phyloP scores from a whole-genome alignment of 2,888 invertebrate genomes.

The Tetramorium bicarinatum region DNA sequence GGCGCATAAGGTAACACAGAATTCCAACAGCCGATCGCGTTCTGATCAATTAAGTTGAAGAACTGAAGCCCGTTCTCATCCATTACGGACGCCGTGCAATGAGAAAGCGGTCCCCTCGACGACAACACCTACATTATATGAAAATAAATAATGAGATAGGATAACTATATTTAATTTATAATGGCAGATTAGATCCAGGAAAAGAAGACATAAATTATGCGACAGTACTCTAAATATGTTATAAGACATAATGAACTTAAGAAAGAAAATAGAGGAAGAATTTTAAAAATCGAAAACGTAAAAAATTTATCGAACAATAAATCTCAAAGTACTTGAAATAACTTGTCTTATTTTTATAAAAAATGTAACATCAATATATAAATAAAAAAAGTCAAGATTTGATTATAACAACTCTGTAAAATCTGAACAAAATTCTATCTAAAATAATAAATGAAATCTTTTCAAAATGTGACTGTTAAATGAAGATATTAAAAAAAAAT shows the following conservation, averaged over 20 bases:
- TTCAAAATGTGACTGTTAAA: not conserved
- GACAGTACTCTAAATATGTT: not conserved
- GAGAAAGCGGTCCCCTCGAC: slow-evolving; percentile 90
- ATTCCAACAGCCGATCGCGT: slow-evolving; percentile 95
- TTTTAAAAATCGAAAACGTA: not conserved
- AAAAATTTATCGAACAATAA: not conserved
- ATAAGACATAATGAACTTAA: not conserved
- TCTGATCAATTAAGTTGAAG: slow-evolving; percentile 93
- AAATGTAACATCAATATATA: not conserved
- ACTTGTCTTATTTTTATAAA: not conserved
- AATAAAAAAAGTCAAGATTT: not conserved
- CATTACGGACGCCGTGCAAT: slow-evolving; percentile 92
- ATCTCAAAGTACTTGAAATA: not conserved
- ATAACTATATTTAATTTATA: not conserved
- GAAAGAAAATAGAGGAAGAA: not conserved
- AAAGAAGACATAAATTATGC: not conserved
- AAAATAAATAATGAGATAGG: not conserved
- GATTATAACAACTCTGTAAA: not conserved
- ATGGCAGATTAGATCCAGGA: not conserved
- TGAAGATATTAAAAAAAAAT: not conserved
- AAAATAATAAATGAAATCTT: not conserved
- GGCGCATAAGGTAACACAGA: slow-evolving; percentile 89
- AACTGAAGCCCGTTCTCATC: slow-evolving; percentile 92
- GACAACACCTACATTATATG: slow-evolving; percentile 86
- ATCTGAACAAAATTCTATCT: not conserved